Percentiles rank a stretch among this genome's conserved stretches.
phyloP scores from a whole-genome alignment of 2,797 vertebrate genomes.

The Sebastiscus albofasciatus region DNA sequence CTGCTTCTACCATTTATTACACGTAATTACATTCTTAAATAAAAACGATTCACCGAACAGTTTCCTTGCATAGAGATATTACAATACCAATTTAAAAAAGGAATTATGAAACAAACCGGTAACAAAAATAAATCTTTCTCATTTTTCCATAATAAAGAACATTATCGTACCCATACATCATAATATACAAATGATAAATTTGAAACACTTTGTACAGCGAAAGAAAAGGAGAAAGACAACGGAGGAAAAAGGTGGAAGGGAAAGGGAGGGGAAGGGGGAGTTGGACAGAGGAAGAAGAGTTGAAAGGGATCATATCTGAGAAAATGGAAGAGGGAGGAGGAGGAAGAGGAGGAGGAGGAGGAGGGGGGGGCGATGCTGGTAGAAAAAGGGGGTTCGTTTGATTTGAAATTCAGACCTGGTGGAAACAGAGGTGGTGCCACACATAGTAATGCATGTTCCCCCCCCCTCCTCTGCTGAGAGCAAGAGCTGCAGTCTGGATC shows the following conservation, averaged over 20 bases:
- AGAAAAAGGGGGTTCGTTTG: slow-evolving; percentile 74
- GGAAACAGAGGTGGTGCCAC: slow-evolving; percentile 72
- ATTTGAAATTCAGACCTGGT: slow-evolving; percentile 78
- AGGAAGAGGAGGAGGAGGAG: neutral
- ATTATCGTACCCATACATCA: slow-evolving; percentile 96
- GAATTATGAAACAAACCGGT: slow-evolving; percentile 99
- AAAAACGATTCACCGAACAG: slow-evolving; percentile 99
- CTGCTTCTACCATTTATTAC: slow-evolving; percentile 99
- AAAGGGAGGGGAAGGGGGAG: neutral
- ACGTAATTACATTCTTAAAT: slow-evolving; percentile 99
- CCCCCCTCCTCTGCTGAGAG: slow-evolving; percentile 32
- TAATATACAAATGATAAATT: slow-evolving; percentile 99
- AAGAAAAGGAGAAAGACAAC: slow-evolving; percentile 78
- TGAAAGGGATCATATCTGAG: slow-evolving; percentile 65
- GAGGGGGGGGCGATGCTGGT: slow-evolving; percentile 58
- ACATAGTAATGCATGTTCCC: slow-evolving; percentile 64
- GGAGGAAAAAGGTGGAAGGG: slow-evolving; percentile 38
- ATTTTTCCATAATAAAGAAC: slow-evolving; percentile 99
- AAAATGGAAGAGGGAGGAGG: slow-evolving; percentile 48
- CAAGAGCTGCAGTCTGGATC: slow-evolving; percentile 60
- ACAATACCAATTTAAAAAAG: slow-evolving; percentile 99
- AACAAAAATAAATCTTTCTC: slow-evolving; percentile 99
- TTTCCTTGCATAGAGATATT: slow-evolving; percentile 99
- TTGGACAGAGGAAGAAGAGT: slow-evolving; percentile 43
- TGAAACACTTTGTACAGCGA: slow-evolving; percentile 98